Percentiles rank a stretch among this genome's conserved stretches.
Evolutionary conservation across 1,140 invertebrate genomes (phyloP).

Genomic region (Cheumatopsyche charites): DNA sequence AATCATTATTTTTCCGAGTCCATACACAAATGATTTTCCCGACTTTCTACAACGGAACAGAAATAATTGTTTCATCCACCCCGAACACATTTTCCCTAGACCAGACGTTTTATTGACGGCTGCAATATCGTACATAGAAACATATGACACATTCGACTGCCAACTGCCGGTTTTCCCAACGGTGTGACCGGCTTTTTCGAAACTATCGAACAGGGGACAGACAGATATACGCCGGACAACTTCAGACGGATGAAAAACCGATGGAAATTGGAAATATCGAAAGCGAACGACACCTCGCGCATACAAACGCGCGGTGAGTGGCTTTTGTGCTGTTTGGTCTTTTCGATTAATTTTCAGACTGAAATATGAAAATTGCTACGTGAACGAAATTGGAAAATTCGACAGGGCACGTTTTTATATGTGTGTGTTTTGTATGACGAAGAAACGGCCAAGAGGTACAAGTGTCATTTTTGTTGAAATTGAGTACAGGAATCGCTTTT

Average conservation of each 20-base stretch:
- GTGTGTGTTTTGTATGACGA: too few relatives aligned
- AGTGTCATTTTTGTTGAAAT: too few relatives aligned
- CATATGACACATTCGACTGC: constrained; percentile 36
- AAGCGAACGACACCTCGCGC: neutral
- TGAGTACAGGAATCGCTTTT: too few relatives aligned
- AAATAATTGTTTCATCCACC: constrained; percentile 15
- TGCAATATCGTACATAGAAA: too few relatives aligned
- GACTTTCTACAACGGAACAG: neutral
- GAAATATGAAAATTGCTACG: constrained; percentile 2
- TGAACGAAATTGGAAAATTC: neutral
- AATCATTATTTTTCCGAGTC: too few relatives aligned
- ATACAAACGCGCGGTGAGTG: neutral
- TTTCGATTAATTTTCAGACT: constrained; percentile 5
- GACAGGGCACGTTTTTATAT: neutral
- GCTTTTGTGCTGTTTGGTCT: constrained; percentile 2
- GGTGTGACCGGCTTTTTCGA: neutral
- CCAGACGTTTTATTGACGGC: constrained; percentile 45
- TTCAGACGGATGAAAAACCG: neutral
- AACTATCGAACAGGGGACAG: neutral
- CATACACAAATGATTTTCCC: too few relatives aligned
- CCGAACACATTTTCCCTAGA: neutral
- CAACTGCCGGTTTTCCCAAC: constrained; percentile 31
- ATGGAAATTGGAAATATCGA: constrained; percentile 14
- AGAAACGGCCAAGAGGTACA: too few relatives aligned
- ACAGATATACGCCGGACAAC: constrained; percentile 8